Conservation (phyloP, 2,797 vertebrate genomes). For the Dipus sagitta region DNA sequence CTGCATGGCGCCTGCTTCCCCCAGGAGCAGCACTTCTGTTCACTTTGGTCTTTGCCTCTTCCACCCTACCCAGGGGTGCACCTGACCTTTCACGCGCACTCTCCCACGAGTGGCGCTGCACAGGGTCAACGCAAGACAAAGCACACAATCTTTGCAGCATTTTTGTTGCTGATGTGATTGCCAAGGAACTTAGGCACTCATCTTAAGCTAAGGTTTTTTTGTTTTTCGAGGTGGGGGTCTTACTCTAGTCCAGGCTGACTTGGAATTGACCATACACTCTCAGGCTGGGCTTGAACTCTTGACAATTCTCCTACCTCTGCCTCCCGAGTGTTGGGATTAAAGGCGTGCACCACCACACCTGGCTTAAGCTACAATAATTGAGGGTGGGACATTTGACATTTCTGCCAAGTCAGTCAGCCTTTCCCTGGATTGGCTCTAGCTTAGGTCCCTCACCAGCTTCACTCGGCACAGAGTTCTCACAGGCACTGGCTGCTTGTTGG, state of each 20-base stretch:
- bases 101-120: neutral
- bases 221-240: no score
- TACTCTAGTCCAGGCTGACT: no score
- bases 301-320: no score
- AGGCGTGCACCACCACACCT: no score
- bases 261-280: no score
- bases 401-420: slow-evolving; percentile 85
- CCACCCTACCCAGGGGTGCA: neutral
- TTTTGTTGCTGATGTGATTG: slow-evolving; percentile 91
- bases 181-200: slow-evolving; percentile 90
- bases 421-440: slow-evolving; percentile 89
- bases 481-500: slow-evolving; percentile 91
- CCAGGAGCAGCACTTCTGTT: neutral
- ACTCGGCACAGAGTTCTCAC: slow-evolving; percentile 91
- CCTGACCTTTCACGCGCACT: neutral
- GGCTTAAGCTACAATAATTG: slow-evolving; percentile 86
- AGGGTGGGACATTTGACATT: slow-evolving; percentile 86
- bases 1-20: rapidly evolving
- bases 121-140: slow-evolving; percentile 68
- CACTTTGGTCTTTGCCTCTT: neutral
- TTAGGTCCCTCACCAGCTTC: slow-evolving; percentile 92
- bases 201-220: slow-evolving; percentile 81
- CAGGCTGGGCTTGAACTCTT: no score
- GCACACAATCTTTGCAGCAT: slow-evolving; percentile 90
- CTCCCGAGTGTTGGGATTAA: no score